Evolutionary conservation across 2,113 vertebrate species (phyloP).

Genomic region (Odobenus rosmarus): DNA sequence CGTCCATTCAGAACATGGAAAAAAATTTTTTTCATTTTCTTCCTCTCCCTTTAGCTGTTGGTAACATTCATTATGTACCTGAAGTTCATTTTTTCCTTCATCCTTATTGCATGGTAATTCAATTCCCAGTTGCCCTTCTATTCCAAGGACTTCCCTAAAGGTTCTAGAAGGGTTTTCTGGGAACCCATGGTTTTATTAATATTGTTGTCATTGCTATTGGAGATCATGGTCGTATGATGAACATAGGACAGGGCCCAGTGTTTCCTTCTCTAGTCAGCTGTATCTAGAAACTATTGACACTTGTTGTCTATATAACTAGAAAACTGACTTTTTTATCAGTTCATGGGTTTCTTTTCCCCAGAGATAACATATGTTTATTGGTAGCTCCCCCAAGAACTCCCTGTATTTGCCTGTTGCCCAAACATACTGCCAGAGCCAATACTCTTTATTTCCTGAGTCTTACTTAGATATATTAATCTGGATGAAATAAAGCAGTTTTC

Average conservation of each 20-base stretch:
- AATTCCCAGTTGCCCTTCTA: background rate
- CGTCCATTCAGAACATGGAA: background rate
- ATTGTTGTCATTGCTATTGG: background rate
- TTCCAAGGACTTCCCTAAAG: background rate
- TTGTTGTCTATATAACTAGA: background rate
- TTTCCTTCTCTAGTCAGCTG: conserved; percentile 18
- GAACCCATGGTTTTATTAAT: background rate
- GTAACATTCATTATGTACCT: background rate
- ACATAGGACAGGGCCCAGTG: background rate
- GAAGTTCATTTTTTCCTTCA: background rate
- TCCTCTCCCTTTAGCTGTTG: background rate
- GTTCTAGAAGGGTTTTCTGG: conserved; percentile 4
- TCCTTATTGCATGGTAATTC: background rate
- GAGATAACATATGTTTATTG: background rate
- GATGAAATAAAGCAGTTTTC: conserved; percentile 58
- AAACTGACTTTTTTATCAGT: background rate
- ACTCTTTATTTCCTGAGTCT: conserved; percentile 25
- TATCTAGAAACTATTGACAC: background rate
- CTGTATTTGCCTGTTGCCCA: background rate
- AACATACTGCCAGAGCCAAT: conserved; percentile 54
- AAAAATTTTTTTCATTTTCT: background rate
- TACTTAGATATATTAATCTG: conserved; percentile 47
- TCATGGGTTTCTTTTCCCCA: background rate
- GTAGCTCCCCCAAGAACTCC: background rate
- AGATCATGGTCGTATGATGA: background rate